phyloP scores from a whole-genome alignment of 1,140 invertebrate species.

The Batillaria attramentaria region DNA sequence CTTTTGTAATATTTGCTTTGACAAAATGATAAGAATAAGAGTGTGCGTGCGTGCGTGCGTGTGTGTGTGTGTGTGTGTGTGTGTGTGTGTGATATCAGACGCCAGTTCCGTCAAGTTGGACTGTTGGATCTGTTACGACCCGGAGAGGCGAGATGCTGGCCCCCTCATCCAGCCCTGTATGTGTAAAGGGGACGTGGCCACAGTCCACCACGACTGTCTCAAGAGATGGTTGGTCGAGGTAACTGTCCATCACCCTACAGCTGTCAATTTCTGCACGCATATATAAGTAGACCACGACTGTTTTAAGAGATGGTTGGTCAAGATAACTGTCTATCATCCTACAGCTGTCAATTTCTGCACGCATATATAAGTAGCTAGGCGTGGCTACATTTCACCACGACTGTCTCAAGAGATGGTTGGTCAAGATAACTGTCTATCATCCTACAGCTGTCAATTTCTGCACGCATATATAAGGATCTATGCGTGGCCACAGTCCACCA shows the following conservation, averaged over 20 bases:
- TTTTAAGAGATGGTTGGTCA: neutral
- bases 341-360: neutral
- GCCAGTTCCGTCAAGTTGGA: slow-evolving; percentile 73
- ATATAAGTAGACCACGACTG: neutral
- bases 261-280: neutral
- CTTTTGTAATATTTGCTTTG: too few species aligned
- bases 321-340: neutral
- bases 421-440: slow-evolving; percentile 73
- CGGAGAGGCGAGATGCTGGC: slow-evolving; percentile 81
- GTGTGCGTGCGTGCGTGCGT: neutral
- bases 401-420: slow-evolving; percentile 90
- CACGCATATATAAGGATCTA: too few species aligned
- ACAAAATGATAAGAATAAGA: neutral
- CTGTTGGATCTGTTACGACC: slow-evolving; percentile 96
- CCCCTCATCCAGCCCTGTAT: slow-evolving; percentile 90
- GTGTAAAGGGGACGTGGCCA: slow-evolving; percentile 91
- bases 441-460: too few species aligned
- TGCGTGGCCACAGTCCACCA: too few species aligned
- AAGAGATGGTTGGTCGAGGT: slow-evolving; percentile 86
- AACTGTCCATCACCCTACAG: slow-evolving; percentile 9
- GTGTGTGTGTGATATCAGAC: neutral
- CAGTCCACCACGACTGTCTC: slow-evolving; percentile 94
- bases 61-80: neutral
- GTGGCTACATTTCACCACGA: slow-evolving; percentile 92
- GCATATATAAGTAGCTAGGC: too few species aligned